Evolutionary conservation across 2,797 vertebrate genomes (phyloP).

Genomic region (Nannoperca australis): DNA sequence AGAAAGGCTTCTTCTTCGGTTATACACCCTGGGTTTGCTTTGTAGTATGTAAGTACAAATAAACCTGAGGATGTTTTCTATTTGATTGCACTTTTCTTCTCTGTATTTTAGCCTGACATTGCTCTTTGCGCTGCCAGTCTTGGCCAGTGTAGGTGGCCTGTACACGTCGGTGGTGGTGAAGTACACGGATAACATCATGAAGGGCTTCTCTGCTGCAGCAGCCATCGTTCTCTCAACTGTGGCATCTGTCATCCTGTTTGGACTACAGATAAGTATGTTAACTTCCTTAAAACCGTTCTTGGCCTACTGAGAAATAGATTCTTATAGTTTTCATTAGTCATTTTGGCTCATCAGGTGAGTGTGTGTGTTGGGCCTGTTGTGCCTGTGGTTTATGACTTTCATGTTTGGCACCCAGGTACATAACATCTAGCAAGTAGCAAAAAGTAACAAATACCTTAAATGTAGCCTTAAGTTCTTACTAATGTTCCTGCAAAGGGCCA

Average conservation of each 20-base stretch:
- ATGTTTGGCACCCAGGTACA: no score
- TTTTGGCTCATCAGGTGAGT: background rate
- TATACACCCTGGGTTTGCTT: slow-evolving; percentile 94
- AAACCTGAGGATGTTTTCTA: background rate
- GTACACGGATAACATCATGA: slow-evolving; percentile 99
- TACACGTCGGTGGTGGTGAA: slow-evolving; percentile 98
- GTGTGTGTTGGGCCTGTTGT: background rate
- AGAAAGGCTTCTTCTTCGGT: slow-evolving; percentile 96
- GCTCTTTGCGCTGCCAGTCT: slow-evolving; percentile 81
- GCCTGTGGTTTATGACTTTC: background rate
- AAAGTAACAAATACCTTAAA: background rate
- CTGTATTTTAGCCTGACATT: background rate
- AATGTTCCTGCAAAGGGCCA: background rate
- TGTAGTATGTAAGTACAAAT: slow-evolving; percentile 91
- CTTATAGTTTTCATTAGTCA: background rate
- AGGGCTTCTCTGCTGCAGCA: slow-evolving; percentile 96
- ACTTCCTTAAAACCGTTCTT: background rate
- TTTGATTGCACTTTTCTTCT: background rate
- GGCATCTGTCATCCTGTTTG: slow-evolving; percentile 94
- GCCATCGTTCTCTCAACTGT: slow-evolving; percentile 96
- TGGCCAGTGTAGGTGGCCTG: slow-evolving; percentile 95
- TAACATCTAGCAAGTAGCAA: background rate
- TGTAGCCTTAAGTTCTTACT: background rate
- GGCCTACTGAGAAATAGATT: background rate
- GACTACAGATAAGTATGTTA: slow-evolving; percentile 95